These are phyloP conservation scores for Papilio polyxenes DNA, from an alignment of 1,140 invertebrate species.

Conservation along the genomic window DNA sequence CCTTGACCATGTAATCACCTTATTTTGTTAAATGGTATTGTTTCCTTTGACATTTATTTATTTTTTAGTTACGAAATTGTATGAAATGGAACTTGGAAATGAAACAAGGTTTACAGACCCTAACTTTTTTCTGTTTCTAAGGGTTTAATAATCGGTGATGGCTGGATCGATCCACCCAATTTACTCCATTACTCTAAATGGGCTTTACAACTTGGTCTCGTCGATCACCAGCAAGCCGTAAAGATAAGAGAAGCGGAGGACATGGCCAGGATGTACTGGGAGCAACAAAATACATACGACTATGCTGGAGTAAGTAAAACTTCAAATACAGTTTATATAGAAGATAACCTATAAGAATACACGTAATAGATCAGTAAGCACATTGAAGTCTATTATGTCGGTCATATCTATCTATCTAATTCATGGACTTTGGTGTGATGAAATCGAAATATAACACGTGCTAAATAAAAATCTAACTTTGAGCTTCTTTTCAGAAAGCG, in stretches of 20 bases:
- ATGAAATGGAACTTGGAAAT: not conserved
- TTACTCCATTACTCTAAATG: conserved; percentile 32
- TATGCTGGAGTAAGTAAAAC: conserved; percentile 29
- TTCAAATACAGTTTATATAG: not conserved
- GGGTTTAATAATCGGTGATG: conserved; percentile 34
- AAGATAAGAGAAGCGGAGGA: conserved; percentile 16
- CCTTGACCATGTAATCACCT: not conserved
- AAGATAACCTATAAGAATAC: not conserved
- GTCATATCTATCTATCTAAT: no score
- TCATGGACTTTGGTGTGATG: no score
- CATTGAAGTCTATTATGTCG: no score
- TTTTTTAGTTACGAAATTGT: not conserved
- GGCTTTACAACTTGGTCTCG: conserved; percentile 19
- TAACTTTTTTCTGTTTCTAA: not conserved
- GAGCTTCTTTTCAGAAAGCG: conserved; percentile 8
- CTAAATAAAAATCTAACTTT: no score
- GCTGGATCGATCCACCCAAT: conserved; percentile 29
- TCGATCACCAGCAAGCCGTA: conserved; percentile 19
- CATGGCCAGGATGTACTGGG: conserved; percentile 25
- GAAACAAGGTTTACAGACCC: not conserved
- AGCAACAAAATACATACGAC: conserved; percentile 4
- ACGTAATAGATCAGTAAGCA: not conserved
- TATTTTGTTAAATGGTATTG: not conserved
- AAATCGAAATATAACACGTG: no score
- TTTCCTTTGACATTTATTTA: not conserved